phyloP scores from a whole-genome alignment of 2,797 vertebrate genomes.

The Sebastes miniatus region DNA sequence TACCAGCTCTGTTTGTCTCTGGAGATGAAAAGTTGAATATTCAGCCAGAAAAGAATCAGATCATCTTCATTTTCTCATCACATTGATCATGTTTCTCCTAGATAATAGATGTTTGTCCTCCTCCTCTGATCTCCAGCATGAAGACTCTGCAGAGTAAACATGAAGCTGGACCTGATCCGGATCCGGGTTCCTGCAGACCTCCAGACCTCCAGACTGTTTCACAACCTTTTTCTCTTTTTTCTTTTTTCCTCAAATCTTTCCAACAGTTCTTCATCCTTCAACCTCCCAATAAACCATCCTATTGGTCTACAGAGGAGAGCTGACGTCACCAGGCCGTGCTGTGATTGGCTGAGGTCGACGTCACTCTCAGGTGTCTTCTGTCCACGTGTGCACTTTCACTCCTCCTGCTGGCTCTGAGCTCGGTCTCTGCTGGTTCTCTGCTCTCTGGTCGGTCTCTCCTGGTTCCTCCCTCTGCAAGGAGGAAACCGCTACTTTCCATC shows the following conservation, averaged over 20 bases:
- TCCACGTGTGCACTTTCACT: constrained; percentile 85
- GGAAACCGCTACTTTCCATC: constrained; percentile 48
- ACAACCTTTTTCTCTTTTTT: constrained; percentile 13
- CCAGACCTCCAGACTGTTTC: constrained; percentile 6
- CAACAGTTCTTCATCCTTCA: not conserved
- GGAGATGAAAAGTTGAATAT: too few species aligned
- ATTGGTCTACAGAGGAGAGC: constrained; percentile 56
- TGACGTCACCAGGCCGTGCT: constrained; percentile 12
- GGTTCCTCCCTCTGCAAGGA: not conserved
- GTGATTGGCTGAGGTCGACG: constrained; percentile 60
- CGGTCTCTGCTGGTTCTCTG: not conserved
- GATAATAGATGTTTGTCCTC: too few species aligned
- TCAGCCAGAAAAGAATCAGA: too few species aligned
- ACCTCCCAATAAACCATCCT: not conserved
- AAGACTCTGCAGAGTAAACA: too few species aligned
- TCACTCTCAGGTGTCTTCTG: constrained; percentile 75
- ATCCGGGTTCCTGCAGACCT: too few species aligned
- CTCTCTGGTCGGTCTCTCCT: too few species aligned
- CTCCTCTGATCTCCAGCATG: too few species aligned
- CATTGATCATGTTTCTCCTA: too few species aligned
- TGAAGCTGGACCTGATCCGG: too few species aligned
- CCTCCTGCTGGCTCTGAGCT: constrained; percentile 21
- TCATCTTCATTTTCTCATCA: too few species aligned
- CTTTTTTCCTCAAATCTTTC: not conserved
- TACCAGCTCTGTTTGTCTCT: too few species aligned